Evolutionary conservation across 2,888 invertebrate species (phyloP).

Genomic region (Campoplex nolae): DNA sequence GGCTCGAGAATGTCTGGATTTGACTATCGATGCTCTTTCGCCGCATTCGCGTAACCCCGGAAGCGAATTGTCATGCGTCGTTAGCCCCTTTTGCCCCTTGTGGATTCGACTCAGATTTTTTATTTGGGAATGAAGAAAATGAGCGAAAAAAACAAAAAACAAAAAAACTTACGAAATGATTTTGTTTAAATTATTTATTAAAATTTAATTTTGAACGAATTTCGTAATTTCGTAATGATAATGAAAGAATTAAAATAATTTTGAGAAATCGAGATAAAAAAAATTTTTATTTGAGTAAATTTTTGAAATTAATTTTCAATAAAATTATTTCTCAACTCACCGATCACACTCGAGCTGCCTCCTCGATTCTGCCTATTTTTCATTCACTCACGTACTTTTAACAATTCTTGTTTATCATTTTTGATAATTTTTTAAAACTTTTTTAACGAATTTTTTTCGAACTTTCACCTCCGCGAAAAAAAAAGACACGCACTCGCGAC

Average conservation of each 20-base stretch:
- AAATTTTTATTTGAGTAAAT: no score
- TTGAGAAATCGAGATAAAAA: no score
- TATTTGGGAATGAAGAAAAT: background rate
- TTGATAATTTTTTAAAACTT: background rate
- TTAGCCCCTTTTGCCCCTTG: background rate
- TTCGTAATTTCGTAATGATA: background rate
- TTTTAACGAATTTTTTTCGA: background rate
- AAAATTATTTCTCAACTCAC: background rate
- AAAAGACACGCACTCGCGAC: constrained; percentile 12
- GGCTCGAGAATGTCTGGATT: constrained; percentile 23
- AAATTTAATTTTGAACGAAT: background rate
- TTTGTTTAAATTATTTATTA: no score
- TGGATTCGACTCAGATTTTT: background rate
- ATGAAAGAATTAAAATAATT: background rate
- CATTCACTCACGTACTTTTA: background rate
- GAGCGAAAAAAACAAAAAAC: background rate
- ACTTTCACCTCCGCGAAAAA: background rate
- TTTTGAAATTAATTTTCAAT: no score
- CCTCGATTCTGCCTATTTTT: background rate
- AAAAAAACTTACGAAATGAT: background rate
- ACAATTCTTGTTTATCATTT: background rate
- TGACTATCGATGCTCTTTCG: constrained; percentile 1
- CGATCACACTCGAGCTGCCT: background rate
- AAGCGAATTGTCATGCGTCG: background rate
- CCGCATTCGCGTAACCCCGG: constrained; percentile 25